Percentiles rank a stretch among this genome's conserved stretches.
phyloP scores from a whole-genome alignment of 2,113 vertebrate genomes.

The Hippoglossus stenolepis region DNA sequence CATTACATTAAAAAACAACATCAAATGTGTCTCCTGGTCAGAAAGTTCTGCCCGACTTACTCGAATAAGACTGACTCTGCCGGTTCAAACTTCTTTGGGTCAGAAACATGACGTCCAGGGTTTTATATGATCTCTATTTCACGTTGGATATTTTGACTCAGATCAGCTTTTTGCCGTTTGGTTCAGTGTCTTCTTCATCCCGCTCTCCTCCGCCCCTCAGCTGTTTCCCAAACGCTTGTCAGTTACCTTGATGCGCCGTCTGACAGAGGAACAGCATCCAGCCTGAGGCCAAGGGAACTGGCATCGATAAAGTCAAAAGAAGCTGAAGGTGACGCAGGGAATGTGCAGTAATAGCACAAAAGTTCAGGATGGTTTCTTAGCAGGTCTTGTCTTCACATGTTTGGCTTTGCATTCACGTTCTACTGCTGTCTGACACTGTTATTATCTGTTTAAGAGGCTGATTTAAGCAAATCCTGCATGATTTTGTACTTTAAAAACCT shows the following conservation, averaged over 20 bases:
- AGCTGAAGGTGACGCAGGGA: conserved; percentile 4
- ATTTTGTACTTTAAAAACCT: background rate
- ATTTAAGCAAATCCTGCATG: background rate
- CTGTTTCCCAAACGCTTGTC: conserved; percentile 8
- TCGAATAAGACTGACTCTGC: no score
- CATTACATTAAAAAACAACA: no score
- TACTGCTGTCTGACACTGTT: no score
- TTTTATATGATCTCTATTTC: no score
- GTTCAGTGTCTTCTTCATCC: background rate
- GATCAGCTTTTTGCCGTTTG: background rate
- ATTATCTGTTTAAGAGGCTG: no score
- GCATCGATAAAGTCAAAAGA: conserved; percentile 12
- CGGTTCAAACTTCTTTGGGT: no score
- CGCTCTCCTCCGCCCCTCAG: background rate
- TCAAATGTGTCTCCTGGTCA: no score
- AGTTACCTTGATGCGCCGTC: conserved; percentile 34
- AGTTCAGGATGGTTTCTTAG: background rate
- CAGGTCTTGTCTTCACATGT: conserved; percentile 5
- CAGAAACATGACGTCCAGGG: no score
- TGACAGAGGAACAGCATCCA: conserved; percentile 1
- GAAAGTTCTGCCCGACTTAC: no score
- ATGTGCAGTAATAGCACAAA: background rate
- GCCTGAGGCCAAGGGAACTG: conserved; percentile 11
- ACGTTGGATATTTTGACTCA: background rate
- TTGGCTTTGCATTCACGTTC: background rate